Conservation (phyloP, 2,797 vertebrate genomes). For the Gallinago solitaria region DNA sequence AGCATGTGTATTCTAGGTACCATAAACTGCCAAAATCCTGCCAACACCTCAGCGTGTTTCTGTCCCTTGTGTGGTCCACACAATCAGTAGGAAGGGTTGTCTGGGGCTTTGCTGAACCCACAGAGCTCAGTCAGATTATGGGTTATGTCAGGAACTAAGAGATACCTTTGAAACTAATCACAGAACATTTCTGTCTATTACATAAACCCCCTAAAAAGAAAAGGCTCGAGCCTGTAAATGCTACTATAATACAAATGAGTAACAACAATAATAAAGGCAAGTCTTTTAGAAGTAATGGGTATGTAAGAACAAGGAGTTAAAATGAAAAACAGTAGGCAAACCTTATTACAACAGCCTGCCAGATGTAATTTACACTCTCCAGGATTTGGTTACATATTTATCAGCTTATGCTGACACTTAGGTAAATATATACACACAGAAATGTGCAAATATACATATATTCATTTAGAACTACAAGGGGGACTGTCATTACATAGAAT, state of each 20-base stretch:
- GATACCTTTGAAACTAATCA: not conserved
- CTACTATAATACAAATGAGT: not conserved
- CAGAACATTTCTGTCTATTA: not conserved
- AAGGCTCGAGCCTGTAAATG: not conserved
- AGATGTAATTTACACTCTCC: not conserved
- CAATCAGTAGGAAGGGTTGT: not conserved
- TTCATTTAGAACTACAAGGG: not conserved
- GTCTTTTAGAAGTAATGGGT: not conserved
- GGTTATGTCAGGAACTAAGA: not conserved
- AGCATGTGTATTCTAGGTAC: not conserved
- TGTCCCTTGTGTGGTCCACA: not conserved
- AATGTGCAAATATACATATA: not conserved
- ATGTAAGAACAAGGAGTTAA: not conserved
- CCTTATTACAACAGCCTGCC: not conserved
- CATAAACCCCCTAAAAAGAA: not conserved
- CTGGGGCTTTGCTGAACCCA: not conserved
- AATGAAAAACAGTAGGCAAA: not conserved
- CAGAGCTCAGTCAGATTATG: accelerated
- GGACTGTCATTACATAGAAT: not conserved
- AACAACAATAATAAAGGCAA: not conserved
- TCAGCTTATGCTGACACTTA: not conserved
- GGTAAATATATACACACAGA: not conserved
- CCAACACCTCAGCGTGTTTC: not conserved
- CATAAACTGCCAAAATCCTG: not conserved
- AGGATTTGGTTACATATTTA: not conserved